These are phyloP conservation scores for Lithobates pipiens DNA, from an alignment of 2,797 vertebrate genomes.

Conservation along the genomic window DNA sequence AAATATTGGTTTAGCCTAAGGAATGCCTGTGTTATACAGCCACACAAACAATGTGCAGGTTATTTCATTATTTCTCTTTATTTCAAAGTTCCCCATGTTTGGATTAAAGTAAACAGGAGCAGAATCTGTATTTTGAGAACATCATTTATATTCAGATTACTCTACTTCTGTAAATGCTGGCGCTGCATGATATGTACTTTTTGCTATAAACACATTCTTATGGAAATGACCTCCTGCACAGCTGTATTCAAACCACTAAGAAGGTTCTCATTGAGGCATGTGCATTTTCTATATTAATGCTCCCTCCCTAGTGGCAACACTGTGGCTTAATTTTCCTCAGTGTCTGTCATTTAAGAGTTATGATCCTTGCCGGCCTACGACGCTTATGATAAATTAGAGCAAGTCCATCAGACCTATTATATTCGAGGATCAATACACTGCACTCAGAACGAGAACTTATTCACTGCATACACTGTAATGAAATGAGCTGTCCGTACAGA, in stretches of 20 bases:
- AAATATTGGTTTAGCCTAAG: too few relatives aligned
- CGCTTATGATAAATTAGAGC: slow-evolving; percentile 47
- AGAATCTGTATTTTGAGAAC: background rate
- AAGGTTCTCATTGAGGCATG: slow-evolving; percentile 28
- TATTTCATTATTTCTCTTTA: too few relatives aligned
- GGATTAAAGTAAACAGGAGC: background rate
- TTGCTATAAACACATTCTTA: slow-evolving; percentile 15
- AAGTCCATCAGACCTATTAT: slow-evolving; percentile 56
- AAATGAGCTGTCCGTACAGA: slow-evolving; percentile 58
- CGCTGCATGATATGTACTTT: slow-evolving; percentile 6
- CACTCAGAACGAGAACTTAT: slow-evolving; percentile 31
- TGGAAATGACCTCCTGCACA: background rate
- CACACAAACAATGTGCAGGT: too few relatives aligned
- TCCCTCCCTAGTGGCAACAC: slow-evolving; percentile 12
- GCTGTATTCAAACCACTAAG: slow-evolving; percentile 3
- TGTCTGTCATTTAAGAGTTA: slow-evolving; percentile 54
- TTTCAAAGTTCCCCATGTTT: background rate
- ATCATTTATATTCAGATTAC: background rate
- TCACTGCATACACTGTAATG: slow-evolving; percentile 54
- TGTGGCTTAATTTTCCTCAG: slow-evolving; percentile 28
- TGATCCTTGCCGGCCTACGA: slow-evolving; percentile 12
- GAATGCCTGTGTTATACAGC: too few relatives aligned
- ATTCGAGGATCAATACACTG: slow-evolving; percentile 48
- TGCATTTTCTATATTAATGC: slow-evolving; percentile 37
- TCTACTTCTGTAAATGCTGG: background rate